Conservation (phyloP, 2,113 vertebrate species). For the Nicator chloris region DNA sequence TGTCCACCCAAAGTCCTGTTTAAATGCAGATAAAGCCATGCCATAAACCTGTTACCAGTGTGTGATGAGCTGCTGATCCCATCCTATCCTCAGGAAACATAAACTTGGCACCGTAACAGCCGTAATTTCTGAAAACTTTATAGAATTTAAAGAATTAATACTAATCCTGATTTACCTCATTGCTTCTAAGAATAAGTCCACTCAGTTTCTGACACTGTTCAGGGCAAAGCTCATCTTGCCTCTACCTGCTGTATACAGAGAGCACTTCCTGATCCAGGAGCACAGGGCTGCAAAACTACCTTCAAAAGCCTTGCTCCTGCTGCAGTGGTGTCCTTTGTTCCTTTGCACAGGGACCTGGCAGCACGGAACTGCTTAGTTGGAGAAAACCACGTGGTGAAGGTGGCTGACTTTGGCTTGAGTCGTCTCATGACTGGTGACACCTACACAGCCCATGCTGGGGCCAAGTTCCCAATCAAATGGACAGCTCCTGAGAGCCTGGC, state of each 20-base stretch:
- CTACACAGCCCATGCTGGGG: slow-evolving; percentile 98
- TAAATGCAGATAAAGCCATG: not conserved
- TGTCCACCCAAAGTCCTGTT: not conserved
- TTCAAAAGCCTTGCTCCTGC: not conserved
- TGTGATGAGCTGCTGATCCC: not conserved
- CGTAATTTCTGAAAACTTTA: not conserved
- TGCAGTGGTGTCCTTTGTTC: not conserved
- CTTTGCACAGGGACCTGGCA: slow-evolving; percentile 86
- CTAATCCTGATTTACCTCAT: not conserved
- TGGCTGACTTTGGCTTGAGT: slow-evolving; percentile 96
- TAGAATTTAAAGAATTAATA: not conserved
- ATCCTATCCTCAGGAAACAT: not conserved
- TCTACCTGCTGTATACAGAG: not conserved
- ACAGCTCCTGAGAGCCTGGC: slow-evolving; percentile 97
- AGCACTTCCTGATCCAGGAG: not conserved
- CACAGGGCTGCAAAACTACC: not conserved
- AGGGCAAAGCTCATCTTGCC: not conserved
- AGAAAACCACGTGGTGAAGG: slow-evolving; percentile 97
- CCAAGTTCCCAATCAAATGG: slow-evolving; percentile 99
- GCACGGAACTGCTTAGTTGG: slow-evolving; percentile 97
- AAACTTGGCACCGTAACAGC: not conserved
- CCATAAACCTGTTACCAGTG: not conserved
- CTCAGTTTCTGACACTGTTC: not conserved
- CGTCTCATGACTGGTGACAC: slow-evolving; percentile 98
- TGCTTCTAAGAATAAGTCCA: not conserved